Evolutionary conservation across 2,888 invertebrate genomes (phyloP).

Genomic region (Plagodis pulveraria): DNA sequence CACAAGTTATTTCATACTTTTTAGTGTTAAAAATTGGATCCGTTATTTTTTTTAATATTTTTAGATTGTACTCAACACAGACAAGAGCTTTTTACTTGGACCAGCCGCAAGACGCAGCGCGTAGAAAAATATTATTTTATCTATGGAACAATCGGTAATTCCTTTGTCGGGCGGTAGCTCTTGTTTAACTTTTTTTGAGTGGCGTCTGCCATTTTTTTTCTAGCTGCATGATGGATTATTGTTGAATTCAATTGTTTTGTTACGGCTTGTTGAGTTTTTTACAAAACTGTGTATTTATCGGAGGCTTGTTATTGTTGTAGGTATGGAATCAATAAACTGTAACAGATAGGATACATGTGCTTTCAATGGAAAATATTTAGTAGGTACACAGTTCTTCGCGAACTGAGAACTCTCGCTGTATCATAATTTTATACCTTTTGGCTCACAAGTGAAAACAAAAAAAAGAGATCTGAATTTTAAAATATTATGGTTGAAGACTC

Average conservation of each 20-base stretch:
- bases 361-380: too few relatives aligned
- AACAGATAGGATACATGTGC: neutral
- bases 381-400: too few relatives aligned
- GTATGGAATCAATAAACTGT: slow-evolving; percentile 5
- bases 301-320: slow-evolving; percentile 7
- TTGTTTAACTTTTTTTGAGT: slow-evolving; percentile 61
- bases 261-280: slow-evolving; percentile 17
- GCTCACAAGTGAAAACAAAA: too few relatives aligned
- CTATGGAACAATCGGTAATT: slow-evolving; percentile 65
- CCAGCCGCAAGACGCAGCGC: slow-evolving; percentile 46
- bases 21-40: too few relatives aligned
- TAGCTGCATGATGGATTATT: slow-evolving; percentile 22
- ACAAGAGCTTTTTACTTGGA: neutral
- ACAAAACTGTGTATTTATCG: neutral
- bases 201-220: slow-evolving; percentile 68
- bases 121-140: slow-evolving; percentile 79
- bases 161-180: slow-evolving; percentile 66
- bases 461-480: too few relatives aligned
- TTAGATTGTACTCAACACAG: neutral
- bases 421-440: too few relatives aligned
- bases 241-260: slow-evolving; percentile 25
- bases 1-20: too few relatives aligned
- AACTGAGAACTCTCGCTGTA: too few relatives aligned
- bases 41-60: too few relatives aligned
- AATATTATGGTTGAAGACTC: too few relatives aligned